Evolutionary conservation across 2,888 invertebrate species (phyloP), one percentile per base, ranked within the genome.

Genomic region (Campoplex nolae): DNA sequence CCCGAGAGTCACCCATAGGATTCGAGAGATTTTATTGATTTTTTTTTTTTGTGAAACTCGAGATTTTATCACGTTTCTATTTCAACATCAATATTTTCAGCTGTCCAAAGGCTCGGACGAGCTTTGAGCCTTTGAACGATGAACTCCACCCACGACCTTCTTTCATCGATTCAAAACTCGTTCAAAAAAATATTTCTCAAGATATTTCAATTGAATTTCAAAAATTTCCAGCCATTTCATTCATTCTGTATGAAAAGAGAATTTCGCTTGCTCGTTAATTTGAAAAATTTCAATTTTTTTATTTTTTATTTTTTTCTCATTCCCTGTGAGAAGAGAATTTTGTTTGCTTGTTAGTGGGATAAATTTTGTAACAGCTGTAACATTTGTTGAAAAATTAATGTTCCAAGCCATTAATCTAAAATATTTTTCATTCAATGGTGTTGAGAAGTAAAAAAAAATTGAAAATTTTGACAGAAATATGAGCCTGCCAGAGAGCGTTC

Each of bases 61-160:
- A 54, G 67, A 54, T 56, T 79, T 70, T 54, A 67, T 83, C 51
- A 35, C 48, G 65, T 38, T 75, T 65, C 48, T 32, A 56, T 67
- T 32, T 54, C 32, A 71, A 38, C 67, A 58, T 18, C 38, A 23
- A 84, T 84, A 81, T 71, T 35, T 67, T 7, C 45, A 71, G 35
- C 18, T 28, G 54, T 75, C 51, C 38, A 35, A 23, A 51, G 79
- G 48, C 8, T 48, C 18, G 73, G 54, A 56, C 38, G 11, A 58
- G 51, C 67, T 23, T 58, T 73, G 35, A 68, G 28, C 38, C 42
- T 42, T 42, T n/a, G 18, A 58, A 11, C 28, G 23, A 28, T 32
- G 7, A 32, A 32, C 62, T 62, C 1, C n/a, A n/a, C 6, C 18
- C 51, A 16, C 18, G 51, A n/a, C 1, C 18, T 7, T 18, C 45